These are phyloP conservation scores for Catamblyrhynchus diadema DNA, from an alignment of 2,797 vertebrate species.

Conservation along the genomic window DNA sequence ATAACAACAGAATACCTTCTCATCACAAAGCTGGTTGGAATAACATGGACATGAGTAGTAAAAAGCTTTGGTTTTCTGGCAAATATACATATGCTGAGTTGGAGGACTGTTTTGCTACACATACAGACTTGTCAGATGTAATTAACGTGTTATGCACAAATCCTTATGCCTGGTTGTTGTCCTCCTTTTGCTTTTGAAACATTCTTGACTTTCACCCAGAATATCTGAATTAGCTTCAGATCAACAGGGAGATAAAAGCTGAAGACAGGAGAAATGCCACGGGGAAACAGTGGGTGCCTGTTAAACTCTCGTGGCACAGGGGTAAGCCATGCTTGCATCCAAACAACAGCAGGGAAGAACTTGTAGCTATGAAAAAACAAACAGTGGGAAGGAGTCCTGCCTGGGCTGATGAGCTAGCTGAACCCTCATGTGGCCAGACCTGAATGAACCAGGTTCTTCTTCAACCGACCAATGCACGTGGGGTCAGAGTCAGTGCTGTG, in stretches of 20 bases:
- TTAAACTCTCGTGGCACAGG: background rate
- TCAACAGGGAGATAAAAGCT: background rate
- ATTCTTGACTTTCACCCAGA: background rate
- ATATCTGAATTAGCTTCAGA: background rate
- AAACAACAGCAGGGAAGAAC: background rate
- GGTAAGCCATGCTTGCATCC: background rate
- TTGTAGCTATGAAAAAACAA: background rate
- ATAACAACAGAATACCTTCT: background rate
- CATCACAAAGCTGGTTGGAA: background rate
- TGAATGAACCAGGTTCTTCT: background rate
- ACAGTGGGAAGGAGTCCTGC: background rate
- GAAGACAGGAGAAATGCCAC: background rate
- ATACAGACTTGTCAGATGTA: background rate
- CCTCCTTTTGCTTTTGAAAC: background rate
- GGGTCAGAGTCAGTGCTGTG: background rate
- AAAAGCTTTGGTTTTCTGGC: background rate
- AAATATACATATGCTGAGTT: background rate
- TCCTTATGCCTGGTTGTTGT: background rate
- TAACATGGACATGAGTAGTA: background rate
- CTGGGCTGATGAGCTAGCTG: background rate
- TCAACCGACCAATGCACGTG: accelerated
- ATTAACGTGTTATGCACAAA: background rate
- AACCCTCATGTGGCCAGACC: background rate
- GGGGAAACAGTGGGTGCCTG: background rate
- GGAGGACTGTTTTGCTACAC: background rate